These are phyloP conservation scores for Xanthia togata DNA, from an alignment of 2,888 invertebrate species.

Conservation along the genomic window DNA sequence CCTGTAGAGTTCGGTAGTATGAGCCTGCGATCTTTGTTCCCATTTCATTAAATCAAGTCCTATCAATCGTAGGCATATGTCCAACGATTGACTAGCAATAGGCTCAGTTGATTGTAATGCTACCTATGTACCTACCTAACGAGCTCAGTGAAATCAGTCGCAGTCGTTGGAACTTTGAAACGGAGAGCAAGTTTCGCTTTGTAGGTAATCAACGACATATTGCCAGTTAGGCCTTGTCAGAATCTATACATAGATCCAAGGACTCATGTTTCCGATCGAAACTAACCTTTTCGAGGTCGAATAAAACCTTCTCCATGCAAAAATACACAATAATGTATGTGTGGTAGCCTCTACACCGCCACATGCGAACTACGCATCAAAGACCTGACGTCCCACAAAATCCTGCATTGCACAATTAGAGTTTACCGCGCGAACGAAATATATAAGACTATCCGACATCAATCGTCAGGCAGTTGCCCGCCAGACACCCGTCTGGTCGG, in stretches of 20 bases:
- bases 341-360: too few relatives aligned
- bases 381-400: too few relatives aligned
- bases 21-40: too few relatives aligned
- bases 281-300: too few relatives aligned
- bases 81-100: not conserved
- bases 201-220: slow-evolving; percentile 22
- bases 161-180: slow-evolving; percentile 5
- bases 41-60: not conserved
- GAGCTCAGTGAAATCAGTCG: slow-evolving; percentile 10
- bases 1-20: not conserved
- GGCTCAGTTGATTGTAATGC: not conserved
- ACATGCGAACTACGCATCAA: too few relatives aligned
- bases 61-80: not conserved
- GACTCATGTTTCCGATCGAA: not conserved
- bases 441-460: too few relatives aligned
- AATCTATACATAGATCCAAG: not conserved
- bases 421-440: too few relatives aligned
- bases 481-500: too few relatives aligned
- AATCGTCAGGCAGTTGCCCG: too few relatives aligned
- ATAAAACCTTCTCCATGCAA: too few relatives aligned
- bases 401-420: too few relatives aligned
- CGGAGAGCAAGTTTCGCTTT: slow-evolving; percentile 22
- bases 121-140: not conserved
- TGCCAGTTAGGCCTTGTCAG: not conserved
- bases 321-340: too few relatives aligned